phyloP scores from a whole-genome alignment of 2,113 vertebrate genomes.

The Gavialis gangeticus region DNA sequence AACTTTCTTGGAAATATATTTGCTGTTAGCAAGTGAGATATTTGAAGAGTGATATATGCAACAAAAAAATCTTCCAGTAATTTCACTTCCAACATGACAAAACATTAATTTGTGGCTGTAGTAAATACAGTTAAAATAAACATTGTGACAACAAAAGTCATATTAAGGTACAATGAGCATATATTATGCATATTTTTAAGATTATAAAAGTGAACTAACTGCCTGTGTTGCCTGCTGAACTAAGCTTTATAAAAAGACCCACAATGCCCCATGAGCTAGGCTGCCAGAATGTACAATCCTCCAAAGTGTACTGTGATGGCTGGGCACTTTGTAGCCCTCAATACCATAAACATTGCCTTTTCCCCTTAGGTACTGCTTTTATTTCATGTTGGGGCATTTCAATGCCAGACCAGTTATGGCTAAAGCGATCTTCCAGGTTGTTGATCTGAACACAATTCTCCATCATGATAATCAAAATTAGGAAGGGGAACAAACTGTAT shows the following conservation, averaged over 20 bases:
- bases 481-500: not conserved
- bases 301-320: not conserved
- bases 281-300: not conserved
- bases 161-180: not conserved
- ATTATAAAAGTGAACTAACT: not conserved
- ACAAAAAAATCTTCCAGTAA: slow-evolving; percentile 5
- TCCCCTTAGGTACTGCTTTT: not conserved
- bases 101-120: slow-evolving; percentile 31
- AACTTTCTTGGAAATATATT: slow-evolving; percentile 22
- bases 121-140: slow-evolving; percentile 35
- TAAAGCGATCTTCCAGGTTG: not conserved
- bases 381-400: not conserved
- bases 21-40: slow-evolving; percentile 46
- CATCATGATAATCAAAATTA: not conserved
- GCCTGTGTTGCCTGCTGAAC: not conserved
- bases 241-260: not conserved
- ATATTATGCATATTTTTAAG: not conserved
- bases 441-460: not conserved
- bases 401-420: not conserved
- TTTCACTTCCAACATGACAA: slow-evolving; percentile 19
- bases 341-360: not conserved
- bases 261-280: not conserved
- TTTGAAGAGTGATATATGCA: slow-evolving; percentile 19
- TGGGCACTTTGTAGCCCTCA: not conserved
- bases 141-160: not conserved